Conservation (phyloP, 2,113 vertebrate species). For the Dromiciops gliroides region DNA sequence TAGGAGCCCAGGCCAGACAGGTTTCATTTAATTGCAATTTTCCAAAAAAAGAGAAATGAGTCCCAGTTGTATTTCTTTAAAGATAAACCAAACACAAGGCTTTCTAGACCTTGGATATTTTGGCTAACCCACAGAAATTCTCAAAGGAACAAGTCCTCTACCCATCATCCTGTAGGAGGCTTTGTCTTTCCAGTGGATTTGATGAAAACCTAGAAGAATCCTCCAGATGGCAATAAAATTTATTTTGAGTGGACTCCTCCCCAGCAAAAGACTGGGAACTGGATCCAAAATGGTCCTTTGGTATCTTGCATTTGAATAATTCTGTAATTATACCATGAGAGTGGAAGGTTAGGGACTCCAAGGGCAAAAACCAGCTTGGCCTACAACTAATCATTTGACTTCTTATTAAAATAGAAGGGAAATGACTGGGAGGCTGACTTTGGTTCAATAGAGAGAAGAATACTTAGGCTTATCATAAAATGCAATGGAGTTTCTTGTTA, state of each 20-base stretch:
- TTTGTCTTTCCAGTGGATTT: not conserved
- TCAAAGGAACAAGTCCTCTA: slow-evolving; percentile 19
- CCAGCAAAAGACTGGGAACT: not conserved
- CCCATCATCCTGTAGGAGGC: slow-evolving; percentile 6
- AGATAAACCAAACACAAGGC: slow-evolving; percentile 24
- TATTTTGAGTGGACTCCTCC: not conserved
- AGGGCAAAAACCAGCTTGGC: not conserved
- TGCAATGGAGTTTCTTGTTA: not conserved
- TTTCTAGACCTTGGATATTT: not conserved
- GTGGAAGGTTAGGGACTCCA: not conserved
- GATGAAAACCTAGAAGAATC: slow-evolving; percentile 20
- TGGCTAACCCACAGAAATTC: not conserved
- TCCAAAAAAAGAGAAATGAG: slow-evolving; percentile 53
- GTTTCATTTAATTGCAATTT: slow-evolving; percentile 30
- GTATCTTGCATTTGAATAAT: not conserved
- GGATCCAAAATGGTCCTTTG: not conserved
- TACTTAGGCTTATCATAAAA: not conserved
- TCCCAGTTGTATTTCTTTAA: slow-evolving; percentile 46
- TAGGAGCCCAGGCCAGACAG: not conserved
- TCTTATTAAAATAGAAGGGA: not conserved
- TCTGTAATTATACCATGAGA: not conserved
- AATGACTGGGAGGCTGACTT: not conserved
- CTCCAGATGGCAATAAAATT: slow-evolving; percentile 9
- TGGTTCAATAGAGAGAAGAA: not conserved
- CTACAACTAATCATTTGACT: not conserved